Evolutionary conservation across 2,888 invertebrate species (phyloP), one percentile per base, ranked within the genome.

Genomic region (Phragmatobia fuliginosa): DNA sequence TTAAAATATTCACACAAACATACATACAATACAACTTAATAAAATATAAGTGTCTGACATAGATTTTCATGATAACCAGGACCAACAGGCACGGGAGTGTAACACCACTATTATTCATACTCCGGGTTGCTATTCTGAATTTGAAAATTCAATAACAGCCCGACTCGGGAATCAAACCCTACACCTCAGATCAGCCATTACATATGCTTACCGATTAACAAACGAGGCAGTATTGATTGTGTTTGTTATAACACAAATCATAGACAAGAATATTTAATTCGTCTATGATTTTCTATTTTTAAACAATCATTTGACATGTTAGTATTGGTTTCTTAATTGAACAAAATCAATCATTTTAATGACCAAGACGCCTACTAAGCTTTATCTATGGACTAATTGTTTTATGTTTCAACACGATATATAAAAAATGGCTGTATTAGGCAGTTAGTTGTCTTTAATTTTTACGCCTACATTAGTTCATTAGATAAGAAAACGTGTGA

Each of bases 311-410:
- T 28, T 4, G 18, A 11, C 10, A 28, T 62, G 31, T 62, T 62
- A 10, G 7, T 62, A 49, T n/a, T 49, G 10, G 49, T 10, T 49
- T 49, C 10, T n/a, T n/a, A n/a, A n/a, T n/a, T 49, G 49, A 49
- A 21, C 62, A 31, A 62, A 62, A 62, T 18, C 41, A 41, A 41
- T 62, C 16, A 62, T 41, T 41, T 18, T 41, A 18, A 41, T 41
- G 41, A 16, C 62, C 11, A 41, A 18, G 21, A 62, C 41, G 41
- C 62, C 41, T 62, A 62, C 62, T 41, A 62, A 41, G 41, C 31
- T 62, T 62, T 41, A 25, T 14, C 7, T 5, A 6, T 25, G n/a
- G 33, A 14, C 7, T 21, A 25, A 16, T 25, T 61, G 61, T 36
- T 25, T 25, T 25, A 36, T 61, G 36, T 36, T 14, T 61, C 16